Evolutionary conservation across 2,797 vertebrate species (phyloP), one percentile per base, ranked within the genome.

Genomic region (Ispidina lecontei): DNA sequence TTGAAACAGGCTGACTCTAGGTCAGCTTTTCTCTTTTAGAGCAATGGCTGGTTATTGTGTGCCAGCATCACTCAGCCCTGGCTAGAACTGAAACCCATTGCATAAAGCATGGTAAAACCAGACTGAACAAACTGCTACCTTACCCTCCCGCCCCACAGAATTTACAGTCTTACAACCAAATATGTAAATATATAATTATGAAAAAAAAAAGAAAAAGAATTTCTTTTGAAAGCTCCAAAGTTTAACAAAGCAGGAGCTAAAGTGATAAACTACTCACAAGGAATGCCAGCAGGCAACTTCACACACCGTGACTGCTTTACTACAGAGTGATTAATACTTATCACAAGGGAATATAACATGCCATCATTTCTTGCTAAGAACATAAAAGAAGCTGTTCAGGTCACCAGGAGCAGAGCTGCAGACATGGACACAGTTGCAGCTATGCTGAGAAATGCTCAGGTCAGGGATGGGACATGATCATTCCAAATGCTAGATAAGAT

Each of bases 301-400:
- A 93, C 77, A 92, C 71, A 84, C 74, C 10, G 1, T 82, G 90
- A 70, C 71, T 26, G 3, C 77, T 96, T 93, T 68, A 76, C 70
- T 78, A 55, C 16, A 10, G 41, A 88, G 68, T 95, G 91, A 96
- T 90, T 96, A 93, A 94, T 93, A 79, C 85, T 87, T 89, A 92
- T 84, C 77, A 91, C 2, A 2, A 74, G 74, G 71, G 90, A 84
- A 91, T 94, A 91, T 70, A 90, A 92, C 76, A 90, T 58, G 62
- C 80, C 56, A 91, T 71, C 26, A n/a, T 84, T 94, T 90, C 74
- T 84, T 79, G 37, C 44, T 88, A 73, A 86, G 77, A 92, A 92
- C 64, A 84, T 79, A 82, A 91, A 84, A 91, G 80, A 94, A 87
- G 49, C 68, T 93, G 68, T 21, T 88, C 64, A 86, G 90, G 85